phyloP scores from a whole-genome alignment of 2,113 vertebrate species.

The Phrynosoma blainvillii region DNA sequence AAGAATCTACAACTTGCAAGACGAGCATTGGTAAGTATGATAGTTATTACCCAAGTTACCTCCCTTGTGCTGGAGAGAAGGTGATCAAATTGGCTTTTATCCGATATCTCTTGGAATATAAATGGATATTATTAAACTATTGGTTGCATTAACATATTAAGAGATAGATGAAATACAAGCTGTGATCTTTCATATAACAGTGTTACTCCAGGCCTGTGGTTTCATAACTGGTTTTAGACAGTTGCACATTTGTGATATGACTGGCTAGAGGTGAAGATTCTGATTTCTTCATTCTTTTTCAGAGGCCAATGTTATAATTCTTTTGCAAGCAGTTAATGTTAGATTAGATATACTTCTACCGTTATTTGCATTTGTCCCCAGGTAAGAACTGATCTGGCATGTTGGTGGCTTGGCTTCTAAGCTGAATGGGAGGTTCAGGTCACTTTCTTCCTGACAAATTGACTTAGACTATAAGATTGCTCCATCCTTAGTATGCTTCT shows the following conservation, averaged over 20 bases:
- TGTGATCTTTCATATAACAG: background rate
- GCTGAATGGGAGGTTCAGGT: background rate
- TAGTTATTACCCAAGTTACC: conserved; percentile 1
- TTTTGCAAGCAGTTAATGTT: background rate
- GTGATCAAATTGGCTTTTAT: conserved; percentile 21
- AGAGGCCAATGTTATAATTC: background rate
- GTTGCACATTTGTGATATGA: background rate
- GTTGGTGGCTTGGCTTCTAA: background rate
- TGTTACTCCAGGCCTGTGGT: background rate
- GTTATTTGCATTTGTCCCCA: background rate
- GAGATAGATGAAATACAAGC: background rate
- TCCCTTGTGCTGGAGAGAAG: fast-evolving
- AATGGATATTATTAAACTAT: background rate
- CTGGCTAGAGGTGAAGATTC: background rate
- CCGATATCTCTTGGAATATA: background rate
- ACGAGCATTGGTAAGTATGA: conserved; percentile 87
- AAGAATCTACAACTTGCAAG: conserved; percentile 92
- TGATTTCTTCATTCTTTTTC: background rate
- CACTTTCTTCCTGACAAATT: background rate
- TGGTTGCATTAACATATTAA: conserved; percentile 29
- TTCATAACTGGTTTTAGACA: background rate
- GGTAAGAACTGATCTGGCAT: background rate
- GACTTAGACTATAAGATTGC: background rate
- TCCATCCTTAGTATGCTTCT: background rate
- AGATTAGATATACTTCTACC: background rate